phyloP scores from a whole-genome alignment of 2,113 vertebrate species.

The Elaphurus davidianus region DNA sequence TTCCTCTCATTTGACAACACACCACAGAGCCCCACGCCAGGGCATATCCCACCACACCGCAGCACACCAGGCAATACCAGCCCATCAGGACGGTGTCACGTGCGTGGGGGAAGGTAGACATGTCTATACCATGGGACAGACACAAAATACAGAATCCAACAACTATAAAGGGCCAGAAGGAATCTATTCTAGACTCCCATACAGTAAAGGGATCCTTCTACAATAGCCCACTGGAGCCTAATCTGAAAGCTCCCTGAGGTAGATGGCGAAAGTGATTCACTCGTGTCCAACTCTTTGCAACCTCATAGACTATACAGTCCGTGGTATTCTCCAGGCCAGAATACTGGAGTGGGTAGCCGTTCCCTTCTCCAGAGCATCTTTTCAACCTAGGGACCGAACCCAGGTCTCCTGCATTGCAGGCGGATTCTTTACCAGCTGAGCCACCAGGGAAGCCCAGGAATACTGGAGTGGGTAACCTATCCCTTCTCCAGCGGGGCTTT shows the following conservation, averaged over 20 bases:
- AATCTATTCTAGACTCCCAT: background rate
- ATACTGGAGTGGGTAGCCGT: background rate
- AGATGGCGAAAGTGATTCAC: background rate
- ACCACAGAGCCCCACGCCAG: background rate
- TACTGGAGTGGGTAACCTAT: background rate
- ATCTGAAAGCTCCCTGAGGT: background rate
- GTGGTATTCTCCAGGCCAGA: background rate
- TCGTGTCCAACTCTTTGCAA: fast-evolving
- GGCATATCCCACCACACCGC: fast-evolving
- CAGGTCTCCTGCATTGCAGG: background rate
- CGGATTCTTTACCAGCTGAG: background rate
- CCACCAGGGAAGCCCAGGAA: background rate
- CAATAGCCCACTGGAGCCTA: background rate
- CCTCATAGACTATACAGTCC: background rate
- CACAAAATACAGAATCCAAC: background rate
- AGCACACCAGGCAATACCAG: background rate
- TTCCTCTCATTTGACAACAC: background rate
- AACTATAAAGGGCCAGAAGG: background rate
- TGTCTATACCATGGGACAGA: background rate
- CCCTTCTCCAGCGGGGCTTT: background rate
- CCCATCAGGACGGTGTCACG: background rate
- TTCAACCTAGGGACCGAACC: background rate
- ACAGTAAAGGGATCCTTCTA: too few relatives aligned
- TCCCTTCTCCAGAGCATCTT: background rate
- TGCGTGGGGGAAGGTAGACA: fast-evolving